These are phyloP conservation scores for Aporophyla nigra DNA, from an alignment of 2,888 invertebrate genomes.

Conservation along the genomic window DNA sequence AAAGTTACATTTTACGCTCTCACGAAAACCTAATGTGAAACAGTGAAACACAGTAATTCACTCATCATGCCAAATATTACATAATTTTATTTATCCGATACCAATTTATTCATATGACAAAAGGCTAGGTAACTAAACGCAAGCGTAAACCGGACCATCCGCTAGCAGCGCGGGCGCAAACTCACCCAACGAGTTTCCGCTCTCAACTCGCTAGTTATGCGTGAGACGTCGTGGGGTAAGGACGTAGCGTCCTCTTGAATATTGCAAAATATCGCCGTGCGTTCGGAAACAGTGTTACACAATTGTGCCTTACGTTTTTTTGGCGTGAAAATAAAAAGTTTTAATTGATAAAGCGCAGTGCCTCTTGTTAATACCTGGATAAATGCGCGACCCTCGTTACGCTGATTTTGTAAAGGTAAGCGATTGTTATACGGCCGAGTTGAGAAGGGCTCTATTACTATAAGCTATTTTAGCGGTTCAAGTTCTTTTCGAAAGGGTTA, in stretches of 20 bases:
- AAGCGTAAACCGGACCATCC: constrained; percentile 86
- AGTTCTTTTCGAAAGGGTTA: constrained; percentile 80
- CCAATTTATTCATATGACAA: constrained; percentile 81
- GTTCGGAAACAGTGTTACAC: constrained; percentile 82
- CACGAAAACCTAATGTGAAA: constrained; percentile 23
- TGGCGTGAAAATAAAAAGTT: constrained; percentile 73
- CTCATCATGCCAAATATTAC: constrained; percentile 72
- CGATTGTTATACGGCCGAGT: constrained; percentile 75
- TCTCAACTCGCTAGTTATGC: constrained; percentile 79
- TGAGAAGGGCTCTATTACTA: constrained; percentile 77
- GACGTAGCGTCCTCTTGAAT: constrained; percentile 72
- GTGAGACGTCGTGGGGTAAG: constrained; percentile 77
- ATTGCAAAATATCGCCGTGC: constrained; percentile 79
- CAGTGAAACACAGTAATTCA: constrained; percentile 52
- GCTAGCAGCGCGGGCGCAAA: constrained; percentile 82
- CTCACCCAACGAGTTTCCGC: constrained; percentile 83
- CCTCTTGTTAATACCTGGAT: constrained; percentile 74
- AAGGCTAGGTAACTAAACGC: constrained; percentile 82
- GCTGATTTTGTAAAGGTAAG: constrained; percentile 83
- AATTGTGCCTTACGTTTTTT: constrained; percentile 82
- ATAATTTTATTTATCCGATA: constrained; percentile 82
- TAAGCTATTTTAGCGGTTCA: constrained; percentile 73
- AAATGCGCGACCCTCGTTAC: constrained; percentile 71
- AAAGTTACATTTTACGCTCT: constrained; percentile 36
- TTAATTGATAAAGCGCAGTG: constrained; percentile 74